A percentile compares a stretch with the other conserved stretches of the same genome.
Conservation (phyloP, 2,797 vertebrate genomes). For the Peromyscus nudipes region DNA sequence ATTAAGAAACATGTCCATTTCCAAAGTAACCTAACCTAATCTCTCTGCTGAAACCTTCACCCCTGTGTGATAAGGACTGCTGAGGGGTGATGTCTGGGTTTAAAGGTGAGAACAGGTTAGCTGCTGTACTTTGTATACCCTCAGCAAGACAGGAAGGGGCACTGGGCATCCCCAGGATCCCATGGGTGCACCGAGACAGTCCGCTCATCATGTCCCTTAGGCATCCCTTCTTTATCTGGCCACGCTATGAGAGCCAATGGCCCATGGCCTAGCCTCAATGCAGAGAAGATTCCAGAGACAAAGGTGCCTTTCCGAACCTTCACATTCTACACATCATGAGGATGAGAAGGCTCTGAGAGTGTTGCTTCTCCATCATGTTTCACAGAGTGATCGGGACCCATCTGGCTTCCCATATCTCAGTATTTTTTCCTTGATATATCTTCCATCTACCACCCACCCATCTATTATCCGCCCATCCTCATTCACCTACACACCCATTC, state of each 20-base stretch:
- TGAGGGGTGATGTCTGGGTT: not conserved
- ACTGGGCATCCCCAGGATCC: not conserved
- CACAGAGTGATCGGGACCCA: not conserved
- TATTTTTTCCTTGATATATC: no score
- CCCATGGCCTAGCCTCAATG: no score
- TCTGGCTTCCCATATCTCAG: not conserved
- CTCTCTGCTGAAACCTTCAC: not conserved
- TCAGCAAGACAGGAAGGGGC: not conserved
- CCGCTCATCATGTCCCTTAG: not conserved
- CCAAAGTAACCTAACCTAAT: not conserved
- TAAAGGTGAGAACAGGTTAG: not conserved
- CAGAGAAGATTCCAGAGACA: no score
- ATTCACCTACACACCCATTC: not conserved
- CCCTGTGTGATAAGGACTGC: not conserved
- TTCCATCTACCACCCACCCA: not conserved
- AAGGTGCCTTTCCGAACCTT: no score
- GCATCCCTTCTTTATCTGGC: no score
- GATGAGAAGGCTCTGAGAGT: not conserved
- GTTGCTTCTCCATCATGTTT: not conserved
- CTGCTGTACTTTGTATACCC: no score
- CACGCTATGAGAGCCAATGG: not conserved
- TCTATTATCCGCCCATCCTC: no score
- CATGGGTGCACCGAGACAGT: not conserved
- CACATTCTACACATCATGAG: no score
- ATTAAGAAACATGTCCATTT: not conserved